Evolutionary conservation across 2,113 vertebrate species (phyloP), one percentile per base, ranked within the genome.

Genomic region (Platichthys flesus): DNA sequence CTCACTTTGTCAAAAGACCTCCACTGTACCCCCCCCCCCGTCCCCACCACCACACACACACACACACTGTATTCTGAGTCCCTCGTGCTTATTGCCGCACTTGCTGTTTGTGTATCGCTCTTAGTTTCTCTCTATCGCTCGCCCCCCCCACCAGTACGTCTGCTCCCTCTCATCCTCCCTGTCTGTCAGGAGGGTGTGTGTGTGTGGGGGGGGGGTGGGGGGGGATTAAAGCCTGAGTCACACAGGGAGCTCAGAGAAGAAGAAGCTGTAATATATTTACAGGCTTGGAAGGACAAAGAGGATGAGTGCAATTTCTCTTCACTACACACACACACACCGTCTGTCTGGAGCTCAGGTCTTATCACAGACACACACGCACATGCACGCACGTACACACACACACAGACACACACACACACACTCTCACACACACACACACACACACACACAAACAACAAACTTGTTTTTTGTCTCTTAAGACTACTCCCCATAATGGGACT

Each of bases 281-380:
- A 6, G 26, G 52, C 62, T 80, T 71, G n/a, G 70, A 85, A 91
- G 88, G 89, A 89, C 86, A 79, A 83, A 82, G 69, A 71, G 66
- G 76, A 79, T 82, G 67, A 84, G 9, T 26, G 79, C 74, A 55
- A 28, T 75, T 80, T 81, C 81, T 75, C 69, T 55, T n/a, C 42
- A 55, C 61, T 72, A 74, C 64, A 5, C 74, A 47, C 26, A 28
- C 26, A 28, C 23, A 16, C 52, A 83, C 68, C 57, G 26, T 31
- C 64, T 56, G 70, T 52, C 65, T 76, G 67, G 80, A 54, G 74
- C 31, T 31, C 31, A 31, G 31, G 31, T 31, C 31, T 31, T 31
- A 31, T 18, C 35, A 56, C 54, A 47, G 60, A 5, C 76, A 40
- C 23, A 14, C 52, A 83, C 66, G 72, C 47, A 16, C 31, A 51